Evolutionary conservation across 2,113 vertebrate species (phyloP).

Genomic region (Peucedramus taeniatus): DNA sequence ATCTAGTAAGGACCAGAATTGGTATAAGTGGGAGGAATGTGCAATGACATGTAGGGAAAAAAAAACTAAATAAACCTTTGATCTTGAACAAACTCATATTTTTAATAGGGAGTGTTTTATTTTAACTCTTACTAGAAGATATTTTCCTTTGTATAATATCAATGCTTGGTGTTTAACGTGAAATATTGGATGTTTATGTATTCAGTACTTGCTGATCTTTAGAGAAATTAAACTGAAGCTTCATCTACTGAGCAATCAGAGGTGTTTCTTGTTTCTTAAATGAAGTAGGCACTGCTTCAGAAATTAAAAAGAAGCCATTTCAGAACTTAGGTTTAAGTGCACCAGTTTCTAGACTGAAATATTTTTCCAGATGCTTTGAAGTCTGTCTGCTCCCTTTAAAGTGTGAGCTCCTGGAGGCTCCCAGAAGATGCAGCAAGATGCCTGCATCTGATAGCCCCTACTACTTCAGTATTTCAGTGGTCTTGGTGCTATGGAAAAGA

Average conservation of each 20-base stretch:
- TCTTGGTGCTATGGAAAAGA: neutral
- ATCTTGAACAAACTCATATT: neutral
- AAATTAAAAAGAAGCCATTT: neutral
- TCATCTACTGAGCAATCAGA: neutral
- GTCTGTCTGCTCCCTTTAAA: neutral
- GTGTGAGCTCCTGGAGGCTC: neutral
- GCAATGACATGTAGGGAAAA: neutral
- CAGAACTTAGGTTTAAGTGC: neutral
- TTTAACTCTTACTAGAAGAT: neutral
- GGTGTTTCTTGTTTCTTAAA: neutral
- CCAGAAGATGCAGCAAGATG: neutral
- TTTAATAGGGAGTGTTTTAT: neutral
- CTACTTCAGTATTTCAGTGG: neutral
- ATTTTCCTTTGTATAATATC: neutral
- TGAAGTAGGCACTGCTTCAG: neutral
- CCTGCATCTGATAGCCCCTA: neutral
- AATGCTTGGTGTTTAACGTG: neutral
- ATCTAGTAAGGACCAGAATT: neutral
- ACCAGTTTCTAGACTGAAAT: neutral
- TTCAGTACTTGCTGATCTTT: neutral
- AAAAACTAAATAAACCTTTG: neutral
- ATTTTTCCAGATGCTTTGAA: neutral
- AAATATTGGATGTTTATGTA: neutral
- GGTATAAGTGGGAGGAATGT: neutral
- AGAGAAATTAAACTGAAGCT: neutral